Evolutionary conservation across 2,797 vertebrate genomes (phyloP), one percentile per base, ranked within the genome.

Genomic region (Anolis apletophallus): DNA sequence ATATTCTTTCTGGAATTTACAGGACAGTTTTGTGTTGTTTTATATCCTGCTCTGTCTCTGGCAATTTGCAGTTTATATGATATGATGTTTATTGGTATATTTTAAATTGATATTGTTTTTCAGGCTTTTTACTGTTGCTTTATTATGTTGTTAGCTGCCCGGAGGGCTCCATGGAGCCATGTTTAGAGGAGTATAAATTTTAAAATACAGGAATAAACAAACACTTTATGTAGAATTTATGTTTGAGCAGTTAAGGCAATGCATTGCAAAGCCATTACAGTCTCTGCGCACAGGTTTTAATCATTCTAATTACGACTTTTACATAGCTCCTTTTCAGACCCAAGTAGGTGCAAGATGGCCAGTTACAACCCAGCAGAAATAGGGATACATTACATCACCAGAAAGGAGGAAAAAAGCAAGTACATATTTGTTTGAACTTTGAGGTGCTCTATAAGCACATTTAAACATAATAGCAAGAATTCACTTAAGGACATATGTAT

Each of bases 141-240:
- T 73, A 64, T 73, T 36, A 80, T 36, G 21, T 78, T 52, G 57
- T 79, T 61, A 81, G n/a, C 40, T 78, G 34, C 52, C 67, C 11
- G 4, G 84, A 71, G 67, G 50, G 67, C 68, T 79, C 75, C 29
- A 46, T 26, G 12, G 67, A 85, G 52, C 46, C 61, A 69, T 32
- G 67, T 78, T 54, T 71, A 34, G 50, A 29, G 36, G 64, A 54
- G 14, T 11, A 69, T 79, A 71, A 32, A 85, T 71, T 57, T 79
- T 59, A 85, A 85, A 79, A 77, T 71, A 46, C 40, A 75, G 57
- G 72, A 69, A 85, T 57, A 69, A 79, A 46, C 79, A 57, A 79
- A 59, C 52, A 50, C 67, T 76, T 76, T 75, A 34, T 67, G 83
- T 54, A 9, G 71, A 61, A 83, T 74, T 84, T 73, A 57, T 69